Percentiles rank a stretch among this genome's conserved stretches.
phyloP scores from a whole-genome alignment of 1,140 invertebrate genomes.

The Ladona fulva region DNA sequence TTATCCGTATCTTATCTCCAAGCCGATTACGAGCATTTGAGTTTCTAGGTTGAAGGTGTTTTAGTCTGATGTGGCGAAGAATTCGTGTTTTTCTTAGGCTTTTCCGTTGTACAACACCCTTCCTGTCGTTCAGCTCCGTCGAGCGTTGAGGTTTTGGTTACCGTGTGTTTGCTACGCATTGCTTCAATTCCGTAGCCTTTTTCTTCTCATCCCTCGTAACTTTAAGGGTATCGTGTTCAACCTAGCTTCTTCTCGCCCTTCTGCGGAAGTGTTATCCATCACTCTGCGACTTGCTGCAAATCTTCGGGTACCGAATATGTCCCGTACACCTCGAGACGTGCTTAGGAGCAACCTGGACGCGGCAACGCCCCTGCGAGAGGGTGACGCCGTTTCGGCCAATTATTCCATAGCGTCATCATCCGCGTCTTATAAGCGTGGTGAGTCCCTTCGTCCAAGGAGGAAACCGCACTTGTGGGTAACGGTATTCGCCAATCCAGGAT shows the following conservation, averaged over 20 bases:
- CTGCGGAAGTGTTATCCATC: background rate
- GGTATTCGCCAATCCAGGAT: too few relatives aligned
- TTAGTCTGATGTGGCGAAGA: too few relatives aligned
- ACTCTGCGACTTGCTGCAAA: background rate
- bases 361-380: background rate
- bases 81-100: too few relatives aligned
- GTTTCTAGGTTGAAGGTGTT: too few relatives aligned
- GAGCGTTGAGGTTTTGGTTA: too few relatives aligned
- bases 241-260: background rate
- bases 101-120: too few relatives aligned
- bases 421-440: background rate
- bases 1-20: too few relatives aligned
- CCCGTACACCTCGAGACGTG: background rate
- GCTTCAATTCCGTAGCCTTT: background rate
- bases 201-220: background rate
- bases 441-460: background rate
- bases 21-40: too few relatives aligned
- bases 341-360: background rate
- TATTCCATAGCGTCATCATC: background rate
- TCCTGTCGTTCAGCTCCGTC: too few relatives aligned
- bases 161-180: too few relatives aligned
- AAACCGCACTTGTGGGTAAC: too few relatives aligned
- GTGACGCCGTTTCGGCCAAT: background rate
- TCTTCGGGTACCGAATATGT: background rate
- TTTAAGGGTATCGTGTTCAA: background rate